Evolutionary conservation across 2,113 vertebrate species (phyloP).

Genomic region (Marmota flaviventris): DNA sequence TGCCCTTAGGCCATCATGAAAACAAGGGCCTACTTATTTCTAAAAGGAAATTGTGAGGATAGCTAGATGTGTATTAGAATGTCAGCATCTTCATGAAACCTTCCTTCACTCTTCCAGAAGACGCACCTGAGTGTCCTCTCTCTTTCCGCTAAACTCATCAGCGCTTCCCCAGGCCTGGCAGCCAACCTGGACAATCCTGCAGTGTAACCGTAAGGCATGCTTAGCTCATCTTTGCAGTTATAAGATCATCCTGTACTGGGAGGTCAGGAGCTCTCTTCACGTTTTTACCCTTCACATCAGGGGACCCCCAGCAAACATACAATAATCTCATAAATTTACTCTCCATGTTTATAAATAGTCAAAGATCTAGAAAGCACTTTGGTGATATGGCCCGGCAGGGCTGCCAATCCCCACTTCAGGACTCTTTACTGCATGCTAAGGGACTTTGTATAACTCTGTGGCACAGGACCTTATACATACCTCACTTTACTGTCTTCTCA

Average conservation of each 20-base stretch:
- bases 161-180: accelerated
- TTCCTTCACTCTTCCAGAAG: neutral
- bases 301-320: neutral
- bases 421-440: neutral
- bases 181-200: neutral
- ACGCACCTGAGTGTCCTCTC: neutral
- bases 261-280: neutral
- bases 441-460: neutral
- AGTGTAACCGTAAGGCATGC: accelerated
- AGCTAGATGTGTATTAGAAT: neutral
- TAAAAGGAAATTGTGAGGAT: neutral
- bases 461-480: neutral
- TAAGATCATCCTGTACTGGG: neutral
- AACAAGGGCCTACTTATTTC: neutral
- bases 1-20: neutral
- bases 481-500: neutral
- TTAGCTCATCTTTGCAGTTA: neutral
- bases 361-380: neutral
- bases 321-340: neutral
- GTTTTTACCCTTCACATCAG: accelerated
- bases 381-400: accelerated
- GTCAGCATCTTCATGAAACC: neutral
- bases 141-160: no score
- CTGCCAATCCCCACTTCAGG: neutral
- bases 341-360: neutral